phyloP scores from a whole-genome alignment of 2,888 invertebrate species.

The Leucophenga montana region DNA sequence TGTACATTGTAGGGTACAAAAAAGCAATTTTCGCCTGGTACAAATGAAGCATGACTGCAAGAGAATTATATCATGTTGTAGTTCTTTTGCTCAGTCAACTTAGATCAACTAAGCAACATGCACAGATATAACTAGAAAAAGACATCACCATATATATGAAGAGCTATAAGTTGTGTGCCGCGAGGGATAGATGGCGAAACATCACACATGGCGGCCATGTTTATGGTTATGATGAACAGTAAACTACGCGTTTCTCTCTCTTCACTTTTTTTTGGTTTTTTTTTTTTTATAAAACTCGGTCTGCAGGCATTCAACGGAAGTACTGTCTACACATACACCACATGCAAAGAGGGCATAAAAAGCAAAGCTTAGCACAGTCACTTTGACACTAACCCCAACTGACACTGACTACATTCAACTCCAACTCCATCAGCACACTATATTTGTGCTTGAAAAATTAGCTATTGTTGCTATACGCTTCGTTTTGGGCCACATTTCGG shows the following conservation, averaged over 20 bases:
- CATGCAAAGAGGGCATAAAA: neutral
- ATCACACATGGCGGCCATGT: constrained; percentile 15
- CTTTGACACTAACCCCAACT: constrained; percentile 1
- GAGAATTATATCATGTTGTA: too few relatives aligned
- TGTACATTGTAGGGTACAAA: too few relatives aligned
- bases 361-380: neutral
- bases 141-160: neutral
- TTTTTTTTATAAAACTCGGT: neutral
- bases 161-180: neutral
- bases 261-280: too few relatives aligned
- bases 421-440: neutral
- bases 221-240: constrained; percentile 19
- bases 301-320: neutral
- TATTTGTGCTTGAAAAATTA: neutral
- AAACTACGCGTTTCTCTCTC: neutral
- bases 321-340: neutral
- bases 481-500: neutral
- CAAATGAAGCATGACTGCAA: too few relatives aligned
- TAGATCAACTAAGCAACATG: neutral
- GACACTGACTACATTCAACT: neutral
- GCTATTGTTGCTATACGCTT: neutral
- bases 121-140: neutral
- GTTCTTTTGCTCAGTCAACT: too few relatives aligned
- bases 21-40: too few relatives aligned
- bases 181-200: neutral